phyloP scores from a whole-genome alignment of 2,797 vertebrate species.

The Poecilia velifera region DNA sequence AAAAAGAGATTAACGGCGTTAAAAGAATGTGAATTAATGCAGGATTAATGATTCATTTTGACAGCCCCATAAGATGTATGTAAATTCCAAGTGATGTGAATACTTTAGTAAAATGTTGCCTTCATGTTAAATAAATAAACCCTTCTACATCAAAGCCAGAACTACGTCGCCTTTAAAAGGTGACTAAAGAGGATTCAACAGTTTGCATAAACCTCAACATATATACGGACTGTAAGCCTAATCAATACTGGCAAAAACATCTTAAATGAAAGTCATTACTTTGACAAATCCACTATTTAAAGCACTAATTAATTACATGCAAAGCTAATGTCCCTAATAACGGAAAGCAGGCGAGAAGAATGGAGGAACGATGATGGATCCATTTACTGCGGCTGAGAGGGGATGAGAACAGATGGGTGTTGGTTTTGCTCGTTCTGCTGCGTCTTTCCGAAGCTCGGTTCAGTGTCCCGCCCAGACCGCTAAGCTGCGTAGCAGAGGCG shows the following conservation, averaged over 20 bases:
- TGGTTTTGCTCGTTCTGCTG: constrained; percentile 49
- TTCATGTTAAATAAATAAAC: background rate
- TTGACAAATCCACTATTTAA: constrained; percentile 71
- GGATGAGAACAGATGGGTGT: constrained; percentile 63
- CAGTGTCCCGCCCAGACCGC: constrained; percentile 46
- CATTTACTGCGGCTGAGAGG: constrained; percentile 25
- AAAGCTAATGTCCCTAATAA: constrained; percentile 72
- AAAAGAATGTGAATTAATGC: background rate
- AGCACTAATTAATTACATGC: constrained; percentile 74
- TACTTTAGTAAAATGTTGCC: background rate
- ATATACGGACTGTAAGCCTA: constrained; percentile 61
- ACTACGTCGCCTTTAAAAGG: constrained; percentile 49
- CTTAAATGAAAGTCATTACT: constrained; percentile 79
- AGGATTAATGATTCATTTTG: background rate
- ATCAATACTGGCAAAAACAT: constrained; percentile 74
- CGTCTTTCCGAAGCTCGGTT: constrained; percentile 44
- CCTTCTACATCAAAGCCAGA: constrained; percentile 13
- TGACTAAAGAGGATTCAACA: constrained; percentile 61
- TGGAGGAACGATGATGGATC: constrained; percentile 54
- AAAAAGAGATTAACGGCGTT: too few relatives aligned
- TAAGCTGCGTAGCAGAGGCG: constrained; percentile 61
- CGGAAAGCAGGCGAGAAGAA: constrained; percentile 48
- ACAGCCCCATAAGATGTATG: too few relatives aligned
- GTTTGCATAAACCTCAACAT: constrained; percentile 66
- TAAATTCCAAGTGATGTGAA: background rate